Conservation (phyloP, 2,113 vertebrate species). For the Phycodurus eques region DNA sequence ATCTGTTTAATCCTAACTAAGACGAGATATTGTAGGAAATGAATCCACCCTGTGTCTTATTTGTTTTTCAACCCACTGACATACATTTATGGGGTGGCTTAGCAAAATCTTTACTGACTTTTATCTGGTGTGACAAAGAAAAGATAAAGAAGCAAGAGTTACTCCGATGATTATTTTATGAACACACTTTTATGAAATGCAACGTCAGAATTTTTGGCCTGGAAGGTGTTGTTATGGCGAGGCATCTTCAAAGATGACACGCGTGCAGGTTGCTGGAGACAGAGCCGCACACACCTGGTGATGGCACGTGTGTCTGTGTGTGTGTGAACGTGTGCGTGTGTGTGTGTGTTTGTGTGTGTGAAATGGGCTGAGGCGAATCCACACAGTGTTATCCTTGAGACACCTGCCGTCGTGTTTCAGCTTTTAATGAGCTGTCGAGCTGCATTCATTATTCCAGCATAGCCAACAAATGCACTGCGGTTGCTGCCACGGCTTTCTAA, state of each 20-base stretch:
- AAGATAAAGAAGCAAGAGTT: constrained; percentile 2
- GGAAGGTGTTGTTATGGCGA: constrained; percentile 59
- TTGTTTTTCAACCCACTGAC: constrained; percentile 36
- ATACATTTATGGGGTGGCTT: constrained; percentile 39
- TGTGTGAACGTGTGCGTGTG: too few species aligned
- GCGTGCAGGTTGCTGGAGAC: constrained; percentile 49
- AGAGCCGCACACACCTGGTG: constrained; percentile 36
- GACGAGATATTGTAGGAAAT: constrained; percentile 49
- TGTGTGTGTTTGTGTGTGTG: constrained; percentile 11
- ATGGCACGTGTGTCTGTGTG: constrained; percentile 32
- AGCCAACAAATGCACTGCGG: constrained; percentile 10
- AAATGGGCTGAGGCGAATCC: constrained; percentile 60
- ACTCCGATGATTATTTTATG: constrained; percentile 20
- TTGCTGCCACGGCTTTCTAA: constrained; percentile 12
- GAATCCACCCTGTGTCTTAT: constrained; percentile 43
- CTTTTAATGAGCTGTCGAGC: constrained; percentile 67
- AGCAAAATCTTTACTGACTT: constrained; percentile 20
- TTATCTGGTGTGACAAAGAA: constrained; percentile 8
- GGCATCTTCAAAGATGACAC: constrained; percentile 66
- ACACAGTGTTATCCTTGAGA: constrained; percentile 56
- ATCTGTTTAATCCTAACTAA: constrained; percentile 66
- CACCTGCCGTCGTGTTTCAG: constrained; percentile 66
- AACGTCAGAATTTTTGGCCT: constrained; percentile 62
- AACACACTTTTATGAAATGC: constrained; percentile 44
- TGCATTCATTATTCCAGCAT: constrained; percentile 49